These are phyloP conservation scores for Drosophila lowei DNA, from an alignment of 1,140 invertebrate genomes.

Conservation along the genomic window DNA sequence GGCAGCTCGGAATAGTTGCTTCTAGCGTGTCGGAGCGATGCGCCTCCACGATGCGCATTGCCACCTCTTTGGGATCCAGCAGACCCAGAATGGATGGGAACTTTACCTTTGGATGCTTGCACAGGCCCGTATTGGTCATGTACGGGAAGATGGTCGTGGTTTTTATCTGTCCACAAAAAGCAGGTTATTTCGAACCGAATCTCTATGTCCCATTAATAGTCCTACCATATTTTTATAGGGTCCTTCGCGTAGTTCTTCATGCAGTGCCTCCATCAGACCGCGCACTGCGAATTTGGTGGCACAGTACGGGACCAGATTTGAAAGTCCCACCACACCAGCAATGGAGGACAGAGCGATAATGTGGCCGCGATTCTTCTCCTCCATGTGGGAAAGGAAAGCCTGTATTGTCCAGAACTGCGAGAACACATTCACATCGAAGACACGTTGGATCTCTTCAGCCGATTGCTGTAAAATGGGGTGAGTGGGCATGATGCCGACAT, in stretches of 20 bases:
- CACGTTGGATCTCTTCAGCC: constrained; percentile 85
- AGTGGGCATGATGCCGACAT: constrained; percentile 91
- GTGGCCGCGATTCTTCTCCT: constrained; percentile 89
- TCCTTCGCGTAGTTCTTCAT: constrained; percentile 86
- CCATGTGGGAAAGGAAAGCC: constrained; percentile 91
- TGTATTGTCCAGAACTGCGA: constrained; percentile 90
- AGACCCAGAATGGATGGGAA: constrained; percentile 88
- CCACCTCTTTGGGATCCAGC: constrained; percentile 87
- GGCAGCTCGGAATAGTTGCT: constrained; percentile 84
- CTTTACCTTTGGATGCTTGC: constrained; percentile 89
- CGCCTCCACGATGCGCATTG: constrained; percentile 86
- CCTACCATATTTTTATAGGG: constrained; percentile 73
- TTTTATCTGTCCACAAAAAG: constrained; percentile 85
- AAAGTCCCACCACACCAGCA: constrained; percentile 88
- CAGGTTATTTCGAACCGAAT: not conserved
- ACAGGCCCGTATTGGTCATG: constrained; percentile 92
- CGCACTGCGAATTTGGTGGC: constrained; percentile 91
- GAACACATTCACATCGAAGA: constrained; percentile 89
- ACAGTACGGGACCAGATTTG: constrained; percentile 91
- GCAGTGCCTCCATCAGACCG: constrained; percentile 89
- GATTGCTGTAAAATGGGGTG: constrained; percentile 86
- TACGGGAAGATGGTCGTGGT: constrained; percentile 92
- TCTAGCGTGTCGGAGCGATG: constrained; percentile 85
- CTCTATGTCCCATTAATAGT: not conserved
- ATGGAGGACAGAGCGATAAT: constrained; percentile 92